Evolutionary conservation across 2,888 invertebrate genomes (phyloP).

Genomic region (Lepidocyrtoides sp.): DNA sequence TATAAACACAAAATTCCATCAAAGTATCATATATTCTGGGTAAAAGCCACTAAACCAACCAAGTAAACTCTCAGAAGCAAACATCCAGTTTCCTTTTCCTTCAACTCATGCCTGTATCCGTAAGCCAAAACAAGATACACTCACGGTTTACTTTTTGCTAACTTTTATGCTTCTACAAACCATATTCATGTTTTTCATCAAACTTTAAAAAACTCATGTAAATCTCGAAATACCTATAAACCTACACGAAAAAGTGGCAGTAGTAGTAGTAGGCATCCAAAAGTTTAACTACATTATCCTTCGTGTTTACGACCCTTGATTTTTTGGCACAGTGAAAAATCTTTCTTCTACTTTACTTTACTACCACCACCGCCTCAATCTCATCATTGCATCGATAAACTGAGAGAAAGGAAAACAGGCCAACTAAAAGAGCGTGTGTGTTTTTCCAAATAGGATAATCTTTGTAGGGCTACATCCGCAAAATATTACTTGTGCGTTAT

Average conservation of each 20-base stretch:
- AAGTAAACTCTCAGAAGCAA: constrained; percentile 7
- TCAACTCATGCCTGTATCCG: background rate
- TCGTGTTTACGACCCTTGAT: constrained; percentile 29
- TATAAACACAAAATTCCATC: background rate
- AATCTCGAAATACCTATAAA: background rate
- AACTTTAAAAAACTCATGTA: background rate
- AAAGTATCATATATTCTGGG: no score
- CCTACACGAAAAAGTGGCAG: no score
- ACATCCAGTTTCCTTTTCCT: constrained; percentile 40
- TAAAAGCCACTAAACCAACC: constrained; percentile 55
- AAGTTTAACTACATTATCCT: constrained; percentile 33
- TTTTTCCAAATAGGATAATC: no score
- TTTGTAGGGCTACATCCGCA: no score
- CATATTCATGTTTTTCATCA: background rate
- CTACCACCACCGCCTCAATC: constrained; percentile 33
- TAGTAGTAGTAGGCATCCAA: no score
- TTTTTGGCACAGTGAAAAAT: constrained; percentile 58
- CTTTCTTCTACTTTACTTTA: constrained; percentile 22
- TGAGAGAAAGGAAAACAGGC: constrained; percentile 5
- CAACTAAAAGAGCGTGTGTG: no score
- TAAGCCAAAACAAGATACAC: background rate
- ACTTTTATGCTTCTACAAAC: background rate
- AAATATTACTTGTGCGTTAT: no score
- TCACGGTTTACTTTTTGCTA: background rate
- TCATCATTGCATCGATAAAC: constrained; percentile 61